Percentiles rank a stretch among this genome's conserved stretches.
Evolutionary conservation across 2,113 vertebrate genomes (phyloP).

Genomic region (Jacana jacana): DNA sequence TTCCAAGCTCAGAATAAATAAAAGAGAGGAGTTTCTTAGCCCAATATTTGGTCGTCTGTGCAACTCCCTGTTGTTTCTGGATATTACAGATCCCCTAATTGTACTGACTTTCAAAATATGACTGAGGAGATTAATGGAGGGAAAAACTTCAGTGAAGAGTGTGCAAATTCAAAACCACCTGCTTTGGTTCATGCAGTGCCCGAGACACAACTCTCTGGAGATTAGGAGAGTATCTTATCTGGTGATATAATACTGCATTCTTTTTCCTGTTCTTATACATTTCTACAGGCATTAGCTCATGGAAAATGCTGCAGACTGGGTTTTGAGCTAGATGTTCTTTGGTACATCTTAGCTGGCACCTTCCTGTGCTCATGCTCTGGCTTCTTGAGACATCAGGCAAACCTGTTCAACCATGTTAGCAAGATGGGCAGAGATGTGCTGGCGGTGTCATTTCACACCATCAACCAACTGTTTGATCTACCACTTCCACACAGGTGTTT

Average conservation of each 20-base stretch:
- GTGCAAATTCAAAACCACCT: background rate
- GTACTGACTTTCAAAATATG: background rate
- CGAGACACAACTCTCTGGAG: background rate
- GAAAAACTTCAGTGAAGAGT: background rate
- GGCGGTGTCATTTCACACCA: background rate
- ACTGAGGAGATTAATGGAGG: background rate
- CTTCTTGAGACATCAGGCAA: background rate
- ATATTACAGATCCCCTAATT: background rate
- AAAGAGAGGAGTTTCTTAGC: background rate
- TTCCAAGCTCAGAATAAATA: background rate
- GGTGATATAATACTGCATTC: fast-evolving
- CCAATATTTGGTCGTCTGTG: background rate
- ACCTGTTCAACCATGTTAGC: background rate
- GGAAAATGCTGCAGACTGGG: background rate
- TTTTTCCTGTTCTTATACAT: background rate
- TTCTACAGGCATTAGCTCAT: background rate
- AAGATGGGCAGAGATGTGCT: background rate
- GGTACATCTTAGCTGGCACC: background rate
- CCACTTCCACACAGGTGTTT: background rate
- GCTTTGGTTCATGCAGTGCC: background rate
- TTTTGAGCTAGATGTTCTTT: background rate
- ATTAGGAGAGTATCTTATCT: background rate
- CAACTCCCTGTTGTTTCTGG: background rate
- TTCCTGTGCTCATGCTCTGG: background rate
- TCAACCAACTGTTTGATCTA: background rate